Evolutionary conservation across 92 coral and sea anemone genomes (phyloP).

Genomic region (Heteractis magnifica): DNA sequence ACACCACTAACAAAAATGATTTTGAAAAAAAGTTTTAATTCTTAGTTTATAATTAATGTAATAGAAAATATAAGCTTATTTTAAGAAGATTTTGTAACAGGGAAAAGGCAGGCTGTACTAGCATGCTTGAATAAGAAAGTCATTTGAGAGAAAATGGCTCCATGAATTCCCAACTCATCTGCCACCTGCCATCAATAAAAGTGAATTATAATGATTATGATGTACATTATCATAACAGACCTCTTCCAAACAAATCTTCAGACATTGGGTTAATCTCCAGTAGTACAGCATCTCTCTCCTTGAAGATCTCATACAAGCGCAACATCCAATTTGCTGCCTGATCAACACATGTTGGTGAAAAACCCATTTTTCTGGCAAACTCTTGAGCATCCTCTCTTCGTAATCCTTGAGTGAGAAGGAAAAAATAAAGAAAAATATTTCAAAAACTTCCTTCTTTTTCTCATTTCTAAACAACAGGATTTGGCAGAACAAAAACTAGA

Average conservation of each 20-base stretch:
- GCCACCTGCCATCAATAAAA: no score
- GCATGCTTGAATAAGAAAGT: no score
- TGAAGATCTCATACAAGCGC: slow-evolving; percentile 74
- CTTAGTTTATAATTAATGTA: background rate
- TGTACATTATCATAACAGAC: background rate
- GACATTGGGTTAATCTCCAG: slow-evolving; percentile 96
- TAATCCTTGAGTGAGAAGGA: slow-evolving; percentile 49
- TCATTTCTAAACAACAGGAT: no score
- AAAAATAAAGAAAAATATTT: background rate
- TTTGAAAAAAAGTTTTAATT: no score
- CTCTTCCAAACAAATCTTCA: slow-evolving; percentile 88
- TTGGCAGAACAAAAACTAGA: no score
- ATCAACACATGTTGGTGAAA: slow-evolving; percentile 71
- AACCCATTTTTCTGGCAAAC: slow-evolving; percentile 92
- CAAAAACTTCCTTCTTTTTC: no score
- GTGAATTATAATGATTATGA: background rate
- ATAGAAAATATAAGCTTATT: no score
- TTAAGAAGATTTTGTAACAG: background rate
- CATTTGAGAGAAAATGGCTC: no score
- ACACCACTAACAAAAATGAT: slow-evolving; percentile 66
- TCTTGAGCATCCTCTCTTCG: slow-evolving; percentile 61
- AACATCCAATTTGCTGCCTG: slow-evolving; percentile 88
- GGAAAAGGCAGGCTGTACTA: no score
- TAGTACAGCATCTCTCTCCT: slow-evolving; percentile 78
- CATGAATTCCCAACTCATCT: no score